phyloP scores from a whole-genome alignment of 2,797 vertebrate species.

The Semaprochilodus insignis region DNA sequence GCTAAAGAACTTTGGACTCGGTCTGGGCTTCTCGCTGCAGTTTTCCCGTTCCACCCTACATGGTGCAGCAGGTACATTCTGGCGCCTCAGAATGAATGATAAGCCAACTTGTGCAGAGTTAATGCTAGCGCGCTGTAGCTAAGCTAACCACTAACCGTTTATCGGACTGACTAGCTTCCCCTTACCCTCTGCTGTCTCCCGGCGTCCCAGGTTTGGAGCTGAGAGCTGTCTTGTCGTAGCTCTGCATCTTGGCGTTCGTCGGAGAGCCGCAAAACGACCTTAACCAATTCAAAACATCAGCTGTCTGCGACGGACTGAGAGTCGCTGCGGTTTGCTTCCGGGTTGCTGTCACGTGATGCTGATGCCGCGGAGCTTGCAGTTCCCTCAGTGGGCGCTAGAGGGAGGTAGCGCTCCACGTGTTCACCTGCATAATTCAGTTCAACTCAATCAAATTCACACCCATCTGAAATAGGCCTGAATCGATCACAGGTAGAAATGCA shows the following conservation, averaged over 20 bases:
- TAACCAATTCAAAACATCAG: background rate
- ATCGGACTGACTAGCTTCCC: background rate
- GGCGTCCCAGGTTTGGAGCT: constrained; percentile 15
- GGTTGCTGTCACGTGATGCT: constrained; percentile 36
- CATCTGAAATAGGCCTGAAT: no score
- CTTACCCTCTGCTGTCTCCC: constrained; percentile 57
- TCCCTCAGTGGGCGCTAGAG: background rate
- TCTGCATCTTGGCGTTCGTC: constrained; percentile 33
- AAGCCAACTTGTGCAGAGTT: no score
- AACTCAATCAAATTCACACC: background rate
- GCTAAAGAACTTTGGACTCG: no score
- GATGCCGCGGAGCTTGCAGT: background rate
- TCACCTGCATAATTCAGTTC: background rate
- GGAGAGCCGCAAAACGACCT: background rate
- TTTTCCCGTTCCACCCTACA: no score
- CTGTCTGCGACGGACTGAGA: constrained; percentile 24
- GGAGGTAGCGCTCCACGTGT: background rate
- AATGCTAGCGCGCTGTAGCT: background rate
- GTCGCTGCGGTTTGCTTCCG: constrained; percentile 18
- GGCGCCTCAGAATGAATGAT: no score
- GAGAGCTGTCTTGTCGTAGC: constrained; percentile 40
- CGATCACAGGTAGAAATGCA: no score
- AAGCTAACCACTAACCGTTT: background rate
- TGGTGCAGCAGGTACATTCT: no score
- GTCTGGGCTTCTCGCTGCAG: no score